Base-by-base conservation (phyloP, 2,113 vertebrate species). In the Misgurnus anguillicaudatus region DNA sequence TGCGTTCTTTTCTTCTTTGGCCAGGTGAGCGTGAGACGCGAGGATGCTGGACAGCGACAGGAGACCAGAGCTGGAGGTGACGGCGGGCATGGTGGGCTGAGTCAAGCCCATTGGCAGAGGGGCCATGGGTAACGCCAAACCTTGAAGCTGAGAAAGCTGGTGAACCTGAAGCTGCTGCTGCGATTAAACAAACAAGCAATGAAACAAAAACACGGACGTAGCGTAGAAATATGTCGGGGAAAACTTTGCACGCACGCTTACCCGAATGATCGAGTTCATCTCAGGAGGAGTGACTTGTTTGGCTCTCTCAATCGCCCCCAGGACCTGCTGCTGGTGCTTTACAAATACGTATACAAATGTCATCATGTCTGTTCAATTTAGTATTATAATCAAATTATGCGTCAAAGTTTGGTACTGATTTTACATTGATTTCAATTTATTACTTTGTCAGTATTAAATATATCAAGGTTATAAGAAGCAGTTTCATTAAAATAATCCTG, bases 101-200 rank as follows among this genome's bases (percentile, higher is more conserved):
- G 95, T 96, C 45, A 99, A 92, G 42, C 97, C 97, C 91, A 98
- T 93, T 0, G 97, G 97, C 45, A 98, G 92, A 0, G 96, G 95
- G 38, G 95, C 94, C 93, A 99, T 93, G 0, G 97, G 97, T 88
- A 99, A 91, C 11, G 96, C 96, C 77, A 98, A 92, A 13, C 96
- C 97, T 92, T 99, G 97, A 65, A 99, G 95, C 94, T 98, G 97
- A 0, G 97, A 98, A 85, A 99, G 94, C 92, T 99, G 97, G 77
- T 98, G 97, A 71, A 96, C 97, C 86, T 99, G 97, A 81, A 99
- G 97, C 94, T 98, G 97, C 95, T 98, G 97, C 97, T 99, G 91
- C 83, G 92, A 86, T 70, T 79, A 91, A 91, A 60, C 51, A 47
- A 14, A 65, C 60, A 19, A 16, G 72, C 65, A 65, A 5, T 58